Base-by-base conservation (phyloP, 2,797 vertebrate species). In the Adrianichthys oophorus region DNA sequence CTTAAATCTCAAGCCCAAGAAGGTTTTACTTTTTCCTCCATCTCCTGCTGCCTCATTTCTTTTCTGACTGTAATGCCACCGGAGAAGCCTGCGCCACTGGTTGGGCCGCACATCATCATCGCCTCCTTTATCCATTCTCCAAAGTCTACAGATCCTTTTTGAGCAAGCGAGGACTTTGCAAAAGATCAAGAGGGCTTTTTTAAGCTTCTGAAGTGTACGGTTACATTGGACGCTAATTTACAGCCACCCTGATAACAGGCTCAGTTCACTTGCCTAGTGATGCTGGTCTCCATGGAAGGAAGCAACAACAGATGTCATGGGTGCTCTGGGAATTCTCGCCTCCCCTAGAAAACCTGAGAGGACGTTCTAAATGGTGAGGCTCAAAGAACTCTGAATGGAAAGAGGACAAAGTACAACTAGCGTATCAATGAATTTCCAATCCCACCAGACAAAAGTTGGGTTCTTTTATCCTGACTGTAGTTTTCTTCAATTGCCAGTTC, bases 221-320 rank as follows among this genome's bases (percentile, higher is more conserved):
- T 48, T 57, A 37, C 70, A 72, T 65, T 55, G 51, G 59, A 52
- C 55, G 48, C 43, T 32, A 52, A 51, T 56, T 45, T 5, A 17
- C 43, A 32, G 51, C 83, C 65, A 52, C 59, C 65, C 74, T 78
- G 69, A 80, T 76, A 79, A 85, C 79, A 70, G 15, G 46, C 26
- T 41, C 59, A 57, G 49, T 71, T 32, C 58, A 68, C 52, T 78
- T 74, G 59, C 82, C 72, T 80, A 68, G 77, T 74, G 80, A 87
- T 81, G 69, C 73, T 73, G 70, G 89, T 93, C 85, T 81, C 89
- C 70, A 90, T 87, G 90, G 85, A 74, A 69, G 74, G 55, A 67
- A 81, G 63, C 45, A 74, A 82, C 72, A 83, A 80, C 84, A 87
- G 57, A 80, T 68, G 72, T 56, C 65, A 51, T 4, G 13, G 4